Percentiles rank a stretch among this genome's conserved stretches.
These are phyloP conservation scores for Ellobius talpinus DNA, from an alignment of 2,113 vertebrate species.

Conservation along the genomic window DNA sequence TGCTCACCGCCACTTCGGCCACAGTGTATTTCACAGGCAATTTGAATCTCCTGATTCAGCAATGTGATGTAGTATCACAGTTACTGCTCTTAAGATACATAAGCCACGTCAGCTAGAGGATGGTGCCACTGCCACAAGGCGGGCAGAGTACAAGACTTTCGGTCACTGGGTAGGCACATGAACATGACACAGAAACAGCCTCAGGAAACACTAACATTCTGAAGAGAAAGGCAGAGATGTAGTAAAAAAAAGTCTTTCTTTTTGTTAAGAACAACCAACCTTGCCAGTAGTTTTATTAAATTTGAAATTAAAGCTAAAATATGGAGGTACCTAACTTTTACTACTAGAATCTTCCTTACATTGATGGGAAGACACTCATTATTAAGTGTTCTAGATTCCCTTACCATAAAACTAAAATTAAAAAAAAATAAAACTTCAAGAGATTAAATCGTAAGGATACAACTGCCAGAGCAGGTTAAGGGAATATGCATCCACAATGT, in stretches of 20 bases:
- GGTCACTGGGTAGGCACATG: conserved; percentile 75
- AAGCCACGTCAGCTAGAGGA: conserved; percentile 68
- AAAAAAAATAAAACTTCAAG: conserved; percentile 59
- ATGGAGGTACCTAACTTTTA: conserved; percentile 67
- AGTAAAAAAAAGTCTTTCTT: conserved; percentile 77
- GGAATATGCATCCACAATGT: conserved; percentile 78
- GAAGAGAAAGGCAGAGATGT: conserved; percentile 83
- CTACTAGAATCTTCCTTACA: conserved; percentile 70
- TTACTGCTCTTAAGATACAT: not conserved
- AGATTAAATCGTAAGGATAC: conserved; percentile 73
- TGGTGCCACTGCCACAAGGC: conserved; percentile 71
- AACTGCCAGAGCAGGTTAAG: conserved; percentile 72
- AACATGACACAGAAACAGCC: conserved; percentile 76
- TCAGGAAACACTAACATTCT: conserved; percentile 85
- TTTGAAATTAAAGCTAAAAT: conserved; percentile 75
- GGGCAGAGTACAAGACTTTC: conserved; percentile 64
- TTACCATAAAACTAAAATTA: conserved; percentile 75
- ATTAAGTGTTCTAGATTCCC: conserved; percentile 62
- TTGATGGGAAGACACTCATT: conserved; percentile 64
- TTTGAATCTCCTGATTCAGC: conserved; percentile 22
- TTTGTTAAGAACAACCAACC: conserved; percentile 75
- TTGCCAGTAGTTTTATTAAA: conserved; percentile 74
- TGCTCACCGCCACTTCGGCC: not conserved
- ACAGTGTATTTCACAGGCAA: not conserved
- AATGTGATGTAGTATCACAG: not conserved